A percentile compares a stretch with the other conserved stretches of the same genome.
Conservation (phyloP, 2,888 invertebrate species). For the Agriopis aurantiaria region DNA sequence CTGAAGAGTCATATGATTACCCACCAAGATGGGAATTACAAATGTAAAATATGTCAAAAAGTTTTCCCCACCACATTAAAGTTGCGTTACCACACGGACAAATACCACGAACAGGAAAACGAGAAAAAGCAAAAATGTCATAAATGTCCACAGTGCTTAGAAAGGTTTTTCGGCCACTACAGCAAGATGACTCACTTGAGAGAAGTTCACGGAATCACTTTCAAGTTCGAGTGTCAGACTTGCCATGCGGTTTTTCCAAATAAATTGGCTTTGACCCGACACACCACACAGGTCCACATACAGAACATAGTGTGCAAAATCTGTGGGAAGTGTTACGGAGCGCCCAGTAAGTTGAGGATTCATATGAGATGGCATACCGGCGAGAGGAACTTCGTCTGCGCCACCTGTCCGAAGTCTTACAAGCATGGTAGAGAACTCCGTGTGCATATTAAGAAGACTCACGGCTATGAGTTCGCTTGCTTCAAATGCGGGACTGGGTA, state of each 20-base stretch:
- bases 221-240: conserved; percentile 72
- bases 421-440: conserved; percentile 76
- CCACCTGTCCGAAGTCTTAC: conserved; percentile 75
- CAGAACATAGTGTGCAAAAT: conserved; percentile 76
- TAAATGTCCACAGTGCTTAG: conserved; percentile 79
- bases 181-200: conserved; percentile 78
- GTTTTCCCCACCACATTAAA: conserved; percentile 75
- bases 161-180: conserved; percentile 78
- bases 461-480: conserved; percentile 70
- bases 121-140: conserved; percentile 72
- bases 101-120: conserved; percentile 73
- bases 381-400: conserved; percentile 75
- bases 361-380: conserved; percentile 77
- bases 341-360: conserved; percentile 71
- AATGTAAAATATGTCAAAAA: conserved; percentile 74
- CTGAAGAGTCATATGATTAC: conserved; percentile 75
- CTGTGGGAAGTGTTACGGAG: conserved; percentile 79
- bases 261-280: conserved; percentile 74
- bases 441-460: conserved; percentile 75
- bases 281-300: conserved; percentile 76
- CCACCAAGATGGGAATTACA: conserved; percentile 74
- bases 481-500: conserved; percentile 74
- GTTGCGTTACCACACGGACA: conserved; percentile 72
- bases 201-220: conserved; percentile 74
- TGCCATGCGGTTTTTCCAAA: conserved; percentile 70